These are phyloP conservation scores for Serinus canaria DNA, from an alignment of 2,113 vertebrate species.

Conservation along the genomic window DNA sequence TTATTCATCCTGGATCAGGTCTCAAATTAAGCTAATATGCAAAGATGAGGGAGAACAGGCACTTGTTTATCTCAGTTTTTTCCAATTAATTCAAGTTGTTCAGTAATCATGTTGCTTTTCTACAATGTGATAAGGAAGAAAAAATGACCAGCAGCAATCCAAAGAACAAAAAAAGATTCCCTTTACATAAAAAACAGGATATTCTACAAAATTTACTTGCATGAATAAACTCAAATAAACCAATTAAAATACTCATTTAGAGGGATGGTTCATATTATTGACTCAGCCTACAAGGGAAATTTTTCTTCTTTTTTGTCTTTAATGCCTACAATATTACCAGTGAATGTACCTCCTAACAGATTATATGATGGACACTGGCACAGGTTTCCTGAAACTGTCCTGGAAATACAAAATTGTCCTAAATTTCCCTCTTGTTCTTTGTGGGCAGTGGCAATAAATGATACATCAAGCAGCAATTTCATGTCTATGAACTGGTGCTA, in stretches of 20 bases:
- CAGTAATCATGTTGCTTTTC: constrained; percentile 6
- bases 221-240: not conserved
- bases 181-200: not conserved
- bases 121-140: not conserved
- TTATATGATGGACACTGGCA: not conserved
- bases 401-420: not conserved
- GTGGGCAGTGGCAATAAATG: not conserved
- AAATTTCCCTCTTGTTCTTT: not conserved
- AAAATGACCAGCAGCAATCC: not conserved
- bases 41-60: not conserved
- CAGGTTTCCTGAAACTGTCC: not conserved
- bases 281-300: not conserved
- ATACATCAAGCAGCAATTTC: not conserved
- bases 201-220: not conserved
- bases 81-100: constrained; percentile 33
- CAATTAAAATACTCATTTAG: not conserved
- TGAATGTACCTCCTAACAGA: not conserved
- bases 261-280: not conserved
- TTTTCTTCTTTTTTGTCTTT: not conserved
- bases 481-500: not conserved
- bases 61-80: constrained; percentile 6
- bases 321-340: not conserved
- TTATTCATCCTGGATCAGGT: not conserved
- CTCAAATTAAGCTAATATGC: not conserved
- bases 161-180: not conserved